Evolutionary conservation across 2,113 vertebrate species (phyloP).

Genomic region (Microcebus griseorufus): DNA sequence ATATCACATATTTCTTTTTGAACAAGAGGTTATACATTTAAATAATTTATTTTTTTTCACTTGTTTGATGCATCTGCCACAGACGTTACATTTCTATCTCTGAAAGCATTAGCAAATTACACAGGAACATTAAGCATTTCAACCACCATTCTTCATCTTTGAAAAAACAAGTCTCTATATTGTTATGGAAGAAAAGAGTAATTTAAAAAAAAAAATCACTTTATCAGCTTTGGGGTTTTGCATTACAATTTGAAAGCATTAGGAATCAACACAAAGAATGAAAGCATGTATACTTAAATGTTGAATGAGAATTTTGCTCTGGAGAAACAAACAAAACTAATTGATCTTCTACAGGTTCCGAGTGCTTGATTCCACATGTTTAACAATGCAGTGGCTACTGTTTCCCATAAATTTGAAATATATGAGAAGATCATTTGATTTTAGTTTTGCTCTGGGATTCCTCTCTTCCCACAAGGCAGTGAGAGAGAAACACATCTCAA

Average conservation of each 20-base stretch:
- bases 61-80: background rate
- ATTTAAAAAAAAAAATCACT: background rate
- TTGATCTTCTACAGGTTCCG: background rate
- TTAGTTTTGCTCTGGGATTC: background rate
- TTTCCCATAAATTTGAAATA: background rate
- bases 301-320: background rate
- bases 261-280: background rate
- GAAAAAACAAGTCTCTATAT: background rate
- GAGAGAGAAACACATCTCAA: background rate
- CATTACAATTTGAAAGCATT: background rate
- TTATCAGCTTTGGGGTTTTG: background rate
- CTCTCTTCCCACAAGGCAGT: background rate
- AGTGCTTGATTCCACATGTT: background rate
- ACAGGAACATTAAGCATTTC: background rate
- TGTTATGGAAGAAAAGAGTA: background rate
- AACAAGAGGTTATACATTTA: background rate
- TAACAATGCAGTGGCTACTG: background rate
- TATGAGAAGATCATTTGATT: background rate
- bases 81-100: background rate
- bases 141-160: background rate
- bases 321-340: background rate
- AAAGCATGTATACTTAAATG: background rate
- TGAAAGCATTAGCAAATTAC: slow-evolving; percentile 51
- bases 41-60: slow-evolving; percentile 26
- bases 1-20: background rate